phyloP scores from a whole-genome alignment of 2,113 vertebrate species.

The Delphinus delphis region DNA sequence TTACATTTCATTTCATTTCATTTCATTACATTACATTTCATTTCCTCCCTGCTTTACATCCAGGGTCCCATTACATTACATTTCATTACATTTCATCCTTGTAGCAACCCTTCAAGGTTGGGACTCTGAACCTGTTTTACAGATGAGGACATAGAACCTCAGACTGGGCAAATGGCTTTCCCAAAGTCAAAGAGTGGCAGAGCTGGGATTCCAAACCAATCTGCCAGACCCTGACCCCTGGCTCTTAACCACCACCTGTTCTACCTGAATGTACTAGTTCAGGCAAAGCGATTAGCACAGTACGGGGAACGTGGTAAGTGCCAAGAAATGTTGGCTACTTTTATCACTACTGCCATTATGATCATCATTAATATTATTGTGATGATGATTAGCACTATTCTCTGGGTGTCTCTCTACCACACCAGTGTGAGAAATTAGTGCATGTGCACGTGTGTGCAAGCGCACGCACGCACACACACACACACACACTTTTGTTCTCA shows the following conservation, averaged over 20 bases:
- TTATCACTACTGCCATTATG: background rate
- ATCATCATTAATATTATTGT: background rate
- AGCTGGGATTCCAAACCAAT: background rate
- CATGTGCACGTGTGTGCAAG: too few relatives aligned
- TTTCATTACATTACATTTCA: too few relatives aligned
- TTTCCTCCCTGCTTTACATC: background rate
- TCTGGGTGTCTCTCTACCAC: background rate
- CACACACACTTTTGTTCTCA: background rate
- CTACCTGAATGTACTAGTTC: too few relatives aligned
- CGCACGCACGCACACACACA: fast-evolving
- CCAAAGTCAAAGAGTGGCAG: background rate
- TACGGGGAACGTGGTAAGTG: fast-evolving
- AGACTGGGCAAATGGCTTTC: background rate
- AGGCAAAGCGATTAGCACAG: background rate
- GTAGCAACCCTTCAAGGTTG: background rate
- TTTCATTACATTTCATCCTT: background rate
- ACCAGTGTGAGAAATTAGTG: background rate
- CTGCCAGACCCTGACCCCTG: background rate
- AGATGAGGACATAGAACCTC: background rate
- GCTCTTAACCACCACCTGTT: background rate
- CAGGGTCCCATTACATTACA: too few relatives aligned
- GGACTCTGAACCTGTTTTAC: background rate
- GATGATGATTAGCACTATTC: background rate
- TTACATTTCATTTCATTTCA: too few relatives aligned
- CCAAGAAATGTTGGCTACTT: background rate